These are phyloP conservation scores for Meganola albula DNA, from an alignment of 2,888 invertebrate genomes.

Conservation along the genomic window DNA sequence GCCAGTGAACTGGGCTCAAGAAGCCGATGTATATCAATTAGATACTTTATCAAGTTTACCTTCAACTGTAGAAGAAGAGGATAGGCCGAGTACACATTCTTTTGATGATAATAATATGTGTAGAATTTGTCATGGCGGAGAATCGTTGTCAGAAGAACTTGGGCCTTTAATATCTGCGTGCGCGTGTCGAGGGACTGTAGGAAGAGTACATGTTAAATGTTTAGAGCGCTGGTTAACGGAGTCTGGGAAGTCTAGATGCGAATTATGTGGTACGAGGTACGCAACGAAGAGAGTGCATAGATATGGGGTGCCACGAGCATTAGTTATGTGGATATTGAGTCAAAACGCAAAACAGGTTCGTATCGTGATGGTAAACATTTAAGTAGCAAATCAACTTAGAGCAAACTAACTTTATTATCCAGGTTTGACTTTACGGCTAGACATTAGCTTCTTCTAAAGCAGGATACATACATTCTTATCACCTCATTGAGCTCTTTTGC, in stretches of 20 bases:
- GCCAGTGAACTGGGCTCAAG: constrained; percentile 41
- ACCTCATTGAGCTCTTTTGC: too few relatives aligned
- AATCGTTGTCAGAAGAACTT: constrained; percentile 43
- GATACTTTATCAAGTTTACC: constrained; percentile 20
- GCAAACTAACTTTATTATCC: too few relatives aligned
- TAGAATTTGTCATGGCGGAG: constrained; percentile 68
- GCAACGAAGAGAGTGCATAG: constrained; percentile 80
- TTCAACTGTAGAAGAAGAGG: constrained; percentile 31
- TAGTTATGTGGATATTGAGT: constrained; percentile 79
- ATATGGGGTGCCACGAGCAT: constrained; percentile 74
- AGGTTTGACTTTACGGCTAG: neutral
- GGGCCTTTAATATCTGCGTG: constrained; percentile 64
- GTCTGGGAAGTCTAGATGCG: constrained; percentile 83
- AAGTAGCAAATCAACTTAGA: too few relatives aligned
- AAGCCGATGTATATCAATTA: constrained; percentile 27
- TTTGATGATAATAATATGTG: constrained; percentile 64
- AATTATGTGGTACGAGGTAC: constrained; percentile 84
- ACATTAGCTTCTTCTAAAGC: too few relatives aligned
- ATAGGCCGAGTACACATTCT: constrained; percentile 47
- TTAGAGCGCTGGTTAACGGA: constrained; percentile 87
- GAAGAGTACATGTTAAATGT: constrained; percentile 84
- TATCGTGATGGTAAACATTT: too few relatives aligned
- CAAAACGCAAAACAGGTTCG: constrained; percentile 69
- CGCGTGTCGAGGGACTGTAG: constrained; percentile 81
- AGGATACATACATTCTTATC: too few relatives aligned